Evolutionary conservation across 2,113 vertebrate species (phyloP).

Genomic region (Ursus arctos): DNA sequence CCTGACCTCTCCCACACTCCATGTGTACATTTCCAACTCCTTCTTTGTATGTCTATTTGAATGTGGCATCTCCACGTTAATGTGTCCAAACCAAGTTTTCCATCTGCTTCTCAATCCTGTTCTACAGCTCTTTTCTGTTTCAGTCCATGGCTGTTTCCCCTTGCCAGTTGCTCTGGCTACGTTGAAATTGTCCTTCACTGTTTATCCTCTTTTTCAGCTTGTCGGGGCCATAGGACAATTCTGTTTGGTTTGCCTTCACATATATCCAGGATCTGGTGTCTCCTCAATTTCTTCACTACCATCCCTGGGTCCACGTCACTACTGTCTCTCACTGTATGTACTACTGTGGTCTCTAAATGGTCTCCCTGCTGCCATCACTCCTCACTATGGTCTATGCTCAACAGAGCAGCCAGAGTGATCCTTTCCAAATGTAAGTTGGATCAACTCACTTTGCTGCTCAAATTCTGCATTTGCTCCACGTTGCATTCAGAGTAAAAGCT

Average conservation of each 20-base stretch:
- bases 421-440: neutral
- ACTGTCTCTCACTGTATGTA: neutral
- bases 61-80: neutral
- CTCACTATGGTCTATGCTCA: neutral
- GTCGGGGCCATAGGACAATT: neutral
- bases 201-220: neutral
- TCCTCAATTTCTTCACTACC: neutral
- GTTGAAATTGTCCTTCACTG: neutral
- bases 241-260: neutral
- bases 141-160: neutral
- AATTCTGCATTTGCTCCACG: neutral
- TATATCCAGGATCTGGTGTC: neutral
- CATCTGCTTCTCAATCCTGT: neutral
- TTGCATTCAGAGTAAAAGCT: neutral
- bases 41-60: neutral
- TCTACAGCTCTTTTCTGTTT: neutral
- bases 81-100: neutral
- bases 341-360: neutral
- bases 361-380: neutral
- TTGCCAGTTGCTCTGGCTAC: neutral
- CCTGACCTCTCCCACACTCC: neutral
- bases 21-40: neutral
- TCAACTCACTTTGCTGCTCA: neutral
- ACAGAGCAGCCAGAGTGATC: neutral
- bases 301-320: neutral